These are phyloP conservation scores for Ylistrum balloti DNA, from an alignment of 1,140 invertebrate species.

Conservation along the genomic window DNA sequence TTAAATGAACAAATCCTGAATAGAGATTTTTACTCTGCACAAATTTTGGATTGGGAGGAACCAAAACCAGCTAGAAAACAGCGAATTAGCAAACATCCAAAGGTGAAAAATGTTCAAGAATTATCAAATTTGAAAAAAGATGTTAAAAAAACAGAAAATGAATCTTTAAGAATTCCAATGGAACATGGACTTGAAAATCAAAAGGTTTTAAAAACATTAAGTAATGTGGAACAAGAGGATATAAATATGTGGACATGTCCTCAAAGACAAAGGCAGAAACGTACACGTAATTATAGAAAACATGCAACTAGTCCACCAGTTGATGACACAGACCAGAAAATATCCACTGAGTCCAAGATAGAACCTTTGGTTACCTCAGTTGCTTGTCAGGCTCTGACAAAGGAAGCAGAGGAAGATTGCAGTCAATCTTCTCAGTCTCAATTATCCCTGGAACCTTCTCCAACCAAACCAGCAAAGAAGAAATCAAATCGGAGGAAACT, in stretches of 20 bases:
- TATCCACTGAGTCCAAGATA: not conserved
- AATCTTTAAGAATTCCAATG: not conserved
- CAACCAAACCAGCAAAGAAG: conserved; percentile 6
- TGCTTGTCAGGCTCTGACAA: not conserved
- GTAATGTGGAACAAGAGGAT: not conserved
- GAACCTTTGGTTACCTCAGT: not conserved
- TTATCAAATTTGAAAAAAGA: not conserved
- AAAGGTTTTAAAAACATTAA: not conserved
- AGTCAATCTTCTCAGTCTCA: not conserved
- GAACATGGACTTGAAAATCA: not conserved
- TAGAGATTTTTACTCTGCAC: not conserved
- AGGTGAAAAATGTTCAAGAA: not conserved
- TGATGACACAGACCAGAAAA: not conserved
- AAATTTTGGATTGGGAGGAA: not conserved
- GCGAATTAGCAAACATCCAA: not conserved
- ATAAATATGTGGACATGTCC: not conserved
- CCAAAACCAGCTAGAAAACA: conserved; percentile 43
- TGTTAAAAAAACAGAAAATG: not conserved
- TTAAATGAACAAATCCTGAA: not conserved
- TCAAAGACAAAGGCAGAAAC: not conserved
- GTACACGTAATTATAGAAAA: conserved; percentile 7
- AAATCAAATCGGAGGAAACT: not conserved
- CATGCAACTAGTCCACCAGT: not conserved
- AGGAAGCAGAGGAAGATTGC: not conserved
- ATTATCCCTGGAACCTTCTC: not conserved